Base-by-base conservation (phyloP, 37 sponge, comb jelly and placozoan genomes). In the Lycopodina hypogea region DNA sequence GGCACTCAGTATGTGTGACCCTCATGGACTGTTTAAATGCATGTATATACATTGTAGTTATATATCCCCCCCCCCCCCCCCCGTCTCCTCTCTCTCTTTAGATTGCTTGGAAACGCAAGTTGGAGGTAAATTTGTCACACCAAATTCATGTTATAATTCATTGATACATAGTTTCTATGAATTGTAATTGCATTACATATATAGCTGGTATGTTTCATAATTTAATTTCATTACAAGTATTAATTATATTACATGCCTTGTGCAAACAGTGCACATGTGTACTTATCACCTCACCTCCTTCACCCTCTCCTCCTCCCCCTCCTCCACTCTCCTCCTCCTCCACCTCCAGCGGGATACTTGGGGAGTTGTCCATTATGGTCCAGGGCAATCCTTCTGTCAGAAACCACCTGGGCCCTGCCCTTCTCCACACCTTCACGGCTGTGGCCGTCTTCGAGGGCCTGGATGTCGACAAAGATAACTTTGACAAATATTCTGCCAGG, bases 391-490 rank as follows among this genome's bases (percentile, higher is more conserved):
- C 95, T 1, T 73, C 78, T 28, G 91, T 94, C 26, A 56, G 76
- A 74, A 82, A 83, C 38, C 63, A 81, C 33, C 77, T 94, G 17
- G 91, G 95, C 11, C 95, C 95, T 2, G 95, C 95, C 28, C 89
- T 94, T 22, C 83, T 94, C 28, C 78, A 79, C 63, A 84, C 91
- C 41, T 94, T 85, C 65, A 62, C 88, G 15, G 95, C 90, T 23
- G 95, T 94, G 32, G 88, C 78, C 58, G 85, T 88, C 0, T 83
- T 88, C 28, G 95, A 94, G 52, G 95, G 95, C 4, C 86, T 94
- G 60, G 95, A 94, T 76, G 95, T 94, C 42, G 95, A 94, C 84
- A 94, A 90, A 53, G 95, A 94, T 58, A 65, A 88, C 61, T 94
- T 94, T 82, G 95, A 94, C 60, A 94, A 94, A 64, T 94, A 84